A percentile compares a stretch with the other conserved stretches of the same genome.
Evolutionary conservation across 2,888 invertebrate species (phyloP).

Genomic region (Anagyrus pseudococci): DNA sequence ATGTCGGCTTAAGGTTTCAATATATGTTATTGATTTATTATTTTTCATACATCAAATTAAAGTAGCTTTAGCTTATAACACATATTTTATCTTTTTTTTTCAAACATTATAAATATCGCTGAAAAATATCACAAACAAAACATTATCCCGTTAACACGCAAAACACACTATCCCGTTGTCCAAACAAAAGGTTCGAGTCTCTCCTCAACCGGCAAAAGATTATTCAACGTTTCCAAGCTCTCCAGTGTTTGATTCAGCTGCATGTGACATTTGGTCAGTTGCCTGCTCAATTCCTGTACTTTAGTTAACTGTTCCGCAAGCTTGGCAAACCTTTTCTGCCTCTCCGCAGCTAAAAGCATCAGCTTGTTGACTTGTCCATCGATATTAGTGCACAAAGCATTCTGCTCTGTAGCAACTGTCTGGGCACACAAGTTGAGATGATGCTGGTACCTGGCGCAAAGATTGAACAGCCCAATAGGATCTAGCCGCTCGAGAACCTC

Average conservation of each 20-base stretch:
- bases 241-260: constrained; percentile 84
- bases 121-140: constrained; percentile 16
- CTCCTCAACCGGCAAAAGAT: constrained; percentile 80
- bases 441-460: constrained; percentile 83
- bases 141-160: no score
- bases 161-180: constrained; percentile 72
- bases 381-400: constrained; percentile 74
- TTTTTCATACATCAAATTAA: constrained; percentile 34
- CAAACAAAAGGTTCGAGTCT: constrained; percentile 88
- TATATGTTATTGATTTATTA: constrained; percentile 25
- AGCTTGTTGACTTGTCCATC: constrained; percentile 77
- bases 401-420: constrained; percentile 81
- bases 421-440: constrained; percentile 85
- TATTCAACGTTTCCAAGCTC: constrained; percentile 85
- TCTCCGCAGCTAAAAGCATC: constrained; percentile 75
- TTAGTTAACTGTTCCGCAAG: constrained; percentile 86
- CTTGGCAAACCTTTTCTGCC: constrained; percentile 83
- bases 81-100: constrained; percentile 22
- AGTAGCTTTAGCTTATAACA: constrained; percentile 24
- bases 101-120: constrained; percentile 18
- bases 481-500: constrained; percentile 84
- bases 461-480: constrained; percentile 72
- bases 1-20: constrained; percentile 33
- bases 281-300: constrained; percentile 82
- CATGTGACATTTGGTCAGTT: constrained; percentile 81